phyloP scores from a whole-genome alignment of 2,113 vertebrate genomes.

The Cyanoderma ruficeps region DNA sequence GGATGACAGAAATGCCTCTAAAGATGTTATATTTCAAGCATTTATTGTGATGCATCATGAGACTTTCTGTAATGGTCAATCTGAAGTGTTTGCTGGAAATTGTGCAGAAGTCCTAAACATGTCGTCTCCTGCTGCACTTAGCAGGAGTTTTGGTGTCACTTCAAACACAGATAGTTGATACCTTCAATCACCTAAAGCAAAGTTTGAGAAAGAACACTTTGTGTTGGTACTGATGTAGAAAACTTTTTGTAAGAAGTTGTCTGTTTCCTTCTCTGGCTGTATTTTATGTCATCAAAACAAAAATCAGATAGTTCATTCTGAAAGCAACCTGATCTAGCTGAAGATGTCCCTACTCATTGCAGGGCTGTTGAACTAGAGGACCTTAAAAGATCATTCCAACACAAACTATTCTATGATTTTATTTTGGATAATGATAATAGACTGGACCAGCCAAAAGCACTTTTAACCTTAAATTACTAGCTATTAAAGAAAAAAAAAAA shows the following conservation, averaged over 20 bases:
- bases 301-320: neutral
- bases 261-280: neutral
- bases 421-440: neutral
- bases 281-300: neutral
- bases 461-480: neutral
- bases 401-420: neutral
- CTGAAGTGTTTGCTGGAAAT: neutral
- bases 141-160: neutral
- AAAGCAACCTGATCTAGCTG: neutral
- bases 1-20: neutral
- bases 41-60: neutral
- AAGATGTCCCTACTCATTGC: neutral
- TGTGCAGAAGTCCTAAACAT: neutral
- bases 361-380: neutral
- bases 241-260: neutral
- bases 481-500: neutral
- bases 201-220: neutral
- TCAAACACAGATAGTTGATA: neutral
- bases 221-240: neutral
- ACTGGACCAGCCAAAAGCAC: neutral
- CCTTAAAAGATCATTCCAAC: neutral
- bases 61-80: neutral
- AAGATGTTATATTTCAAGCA: neutral
- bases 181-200: neutral
- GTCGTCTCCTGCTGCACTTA: neutral